A percentile compares a stretch with the other conserved stretches of the same genome.
Evolutionary conservation across 2,113 vertebrate species (phyloP).

Genomic region (Gavia stellata): DNA sequence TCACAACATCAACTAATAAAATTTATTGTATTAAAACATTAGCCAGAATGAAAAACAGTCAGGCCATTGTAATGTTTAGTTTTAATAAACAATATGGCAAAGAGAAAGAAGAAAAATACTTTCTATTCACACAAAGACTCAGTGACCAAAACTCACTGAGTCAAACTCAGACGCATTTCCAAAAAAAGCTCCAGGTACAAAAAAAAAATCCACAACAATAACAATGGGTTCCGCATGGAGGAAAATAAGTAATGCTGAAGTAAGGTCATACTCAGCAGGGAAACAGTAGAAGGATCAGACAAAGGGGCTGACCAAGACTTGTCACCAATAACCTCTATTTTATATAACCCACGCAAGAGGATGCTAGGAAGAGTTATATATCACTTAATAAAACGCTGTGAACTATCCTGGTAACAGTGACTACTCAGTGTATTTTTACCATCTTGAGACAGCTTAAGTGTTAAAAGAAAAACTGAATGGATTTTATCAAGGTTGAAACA

Average conservation of each 20-base stretch:
- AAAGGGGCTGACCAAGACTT: neutral
- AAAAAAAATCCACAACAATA: neutral
- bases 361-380: neutral
- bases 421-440: neutral
- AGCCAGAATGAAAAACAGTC: neutral
- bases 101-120: neutral
- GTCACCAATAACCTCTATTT: neutral
- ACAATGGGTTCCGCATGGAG: neutral
- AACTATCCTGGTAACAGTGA: neutral
- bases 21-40: neutral
- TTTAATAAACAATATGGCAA: neutral
- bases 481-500: neutral
- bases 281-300: neutral
- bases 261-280: neutral
- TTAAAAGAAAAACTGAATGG: neutral
- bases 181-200: neutral
- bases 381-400: neutral
- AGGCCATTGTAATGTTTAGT: neutral
- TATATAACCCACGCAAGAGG: neutral
- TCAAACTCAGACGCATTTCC: neutral
- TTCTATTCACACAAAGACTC: neutral
- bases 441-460: neutral
- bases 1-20: neutral
- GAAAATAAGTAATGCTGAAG: neutral
- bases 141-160: neutral